These are phyloP conservation scores for Rosalia funebris DNA, from an alignment of 2,888 invertebrate genomes.

Conservation along the genomic window DNA sequence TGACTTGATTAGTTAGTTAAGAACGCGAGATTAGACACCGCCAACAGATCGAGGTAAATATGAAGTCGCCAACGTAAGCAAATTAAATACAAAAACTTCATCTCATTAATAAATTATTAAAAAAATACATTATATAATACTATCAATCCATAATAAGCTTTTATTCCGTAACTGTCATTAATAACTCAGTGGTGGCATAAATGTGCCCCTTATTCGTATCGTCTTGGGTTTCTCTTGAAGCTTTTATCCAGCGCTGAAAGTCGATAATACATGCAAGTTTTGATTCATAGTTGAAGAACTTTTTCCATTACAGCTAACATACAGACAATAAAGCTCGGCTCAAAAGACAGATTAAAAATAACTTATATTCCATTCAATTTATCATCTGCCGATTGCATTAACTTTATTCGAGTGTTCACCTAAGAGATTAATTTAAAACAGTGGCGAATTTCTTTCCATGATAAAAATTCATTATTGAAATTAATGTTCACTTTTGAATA, in stretches of 20 bases:
- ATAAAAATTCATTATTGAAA: no score
- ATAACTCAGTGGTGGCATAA: constrained; percentile 27
- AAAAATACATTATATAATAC: constrained; percentile 1
- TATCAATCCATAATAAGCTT: constrained; percentile 15
- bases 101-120: constrained; percentile 16
- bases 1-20: no score
- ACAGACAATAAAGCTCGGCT: constrained; percentile 55
- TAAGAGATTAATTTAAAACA: neutral
- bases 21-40: no score
- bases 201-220: constrained; percentile 42
- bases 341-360: constrained; percentile 55
- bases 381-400: constrained; percentile 47
- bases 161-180: constrained; percentile 20
- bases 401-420: constrained; percentile 20
- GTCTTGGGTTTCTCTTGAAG: constrained; percentile 42
- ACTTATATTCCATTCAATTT: constrained; percentile 52
- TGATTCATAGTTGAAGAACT: constrained; percentile 57
- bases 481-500: no score
- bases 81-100: constrained; percentile 20
- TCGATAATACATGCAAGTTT: constrained; percentile 58
- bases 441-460: no score
- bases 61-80: constrained; percentile 7
- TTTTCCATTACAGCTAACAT: constrained; percentile 59
- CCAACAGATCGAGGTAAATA: no score
- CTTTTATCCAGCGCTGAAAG: constrained; percentile 51